phyloP scores from a whole-genome alignment of 2,113 vertebrate genomes.

The Synchiropus splendidus region DNA sequence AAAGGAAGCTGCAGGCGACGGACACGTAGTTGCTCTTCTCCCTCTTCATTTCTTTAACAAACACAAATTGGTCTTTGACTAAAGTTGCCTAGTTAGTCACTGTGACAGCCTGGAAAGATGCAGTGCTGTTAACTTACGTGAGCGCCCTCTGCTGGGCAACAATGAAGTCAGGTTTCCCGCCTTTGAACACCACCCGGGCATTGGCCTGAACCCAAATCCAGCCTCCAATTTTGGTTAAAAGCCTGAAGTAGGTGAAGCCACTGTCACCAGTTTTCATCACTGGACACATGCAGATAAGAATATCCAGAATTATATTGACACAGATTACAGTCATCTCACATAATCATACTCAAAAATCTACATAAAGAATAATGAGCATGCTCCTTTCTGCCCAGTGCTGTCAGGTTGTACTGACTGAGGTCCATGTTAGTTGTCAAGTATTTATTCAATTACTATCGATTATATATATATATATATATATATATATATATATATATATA shows the following conservation, averaged over 20 bases:
- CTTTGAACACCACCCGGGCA: conserved; percentile 68
- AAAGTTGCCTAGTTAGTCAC: neutral
- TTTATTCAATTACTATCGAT: no score
- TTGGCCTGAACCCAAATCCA: conserved; percentile 79
- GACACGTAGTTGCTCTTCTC: conserved; percentile 71
- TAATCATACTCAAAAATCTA: no score
- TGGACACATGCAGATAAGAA: conserved; percentile 22
- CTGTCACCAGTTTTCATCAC: conserved; percentile 76
- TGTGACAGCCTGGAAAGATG: neutral
- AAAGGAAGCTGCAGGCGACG: conserved; percentile 70
- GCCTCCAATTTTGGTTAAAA: conserved; percentile 60
- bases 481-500: no score
- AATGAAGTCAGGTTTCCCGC: conserved; percentile 69
- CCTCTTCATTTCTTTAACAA: conserved; percentile 68
- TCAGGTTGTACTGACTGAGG: no score
- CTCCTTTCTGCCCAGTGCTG: no score
- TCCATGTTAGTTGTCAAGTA: no score
- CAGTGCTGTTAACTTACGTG: conserved; percentile 54
- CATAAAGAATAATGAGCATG: no score
- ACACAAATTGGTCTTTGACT: neutral
- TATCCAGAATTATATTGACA: no score
- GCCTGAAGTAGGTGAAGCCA: conserved; percentile 65
- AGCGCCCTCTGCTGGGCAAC: conserved; percentile 62
- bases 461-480: no score
- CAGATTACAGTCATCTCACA: no score